These are phyloP conservation scores for Drosophila kambysellisi DNA, from an alignment of 2,888 invertebrate species.

Conservation along the genomic window DNA sequence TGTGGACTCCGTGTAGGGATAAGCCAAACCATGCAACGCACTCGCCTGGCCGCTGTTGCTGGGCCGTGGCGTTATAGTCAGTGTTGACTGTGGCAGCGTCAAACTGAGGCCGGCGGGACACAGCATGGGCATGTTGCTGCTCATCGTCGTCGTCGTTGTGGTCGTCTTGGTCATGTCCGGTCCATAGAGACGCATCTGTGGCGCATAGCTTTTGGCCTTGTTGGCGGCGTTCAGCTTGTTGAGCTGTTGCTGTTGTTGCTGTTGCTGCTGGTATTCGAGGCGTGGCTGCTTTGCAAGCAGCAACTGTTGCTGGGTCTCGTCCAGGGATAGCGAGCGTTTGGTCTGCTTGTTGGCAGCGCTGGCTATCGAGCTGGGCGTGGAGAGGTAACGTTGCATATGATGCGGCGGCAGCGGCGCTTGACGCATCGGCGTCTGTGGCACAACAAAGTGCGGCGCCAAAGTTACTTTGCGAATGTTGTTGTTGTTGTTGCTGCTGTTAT, in stretches of 20 bases:
- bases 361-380: slow-evolving; percentile 83
- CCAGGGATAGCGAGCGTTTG: slow-evolving; percentile 83
- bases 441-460: slow-evolving; percentile 22
- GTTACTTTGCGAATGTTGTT: slow-evolving; percentile 45
- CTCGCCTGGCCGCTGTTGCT: slow-evolving; percentile 13
- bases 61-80: slow-evolving; percentile 41
- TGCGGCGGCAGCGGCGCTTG: slow-evolving; percentile 74
- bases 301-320: slow-evolving; percentile 64
- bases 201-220: slow-evolving; percentile 24
- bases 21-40: slow-evolving; percentile 23
- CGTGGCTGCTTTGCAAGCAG: slow-evolving; percentile 73
- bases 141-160: not conserved
- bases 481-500: slow-evolving; percentile 15
- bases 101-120: slow-evolving; percentile 46
- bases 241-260: slow-evolving; percentile 11
- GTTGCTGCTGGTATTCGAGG: slow-evolving; percentile 65
- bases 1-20: slow-evolving; percentile 33
- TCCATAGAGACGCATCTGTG: slow-evolving; percentile 46
- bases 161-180: slow-evolving; percentile 47
- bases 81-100: slow-evolving; percentile 3
- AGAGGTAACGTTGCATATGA: slow-evolving; percentile 71
- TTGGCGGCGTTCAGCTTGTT: slow-evolving; percentile 40
- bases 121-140: slow-evolving; percentile 48
- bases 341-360: slow-evolving; percentile 82
- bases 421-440: slow-evolving; percentile 60